Percentiles rank a stretch among this genome's conserved stretches.
Evolutionary conservation across 2,113 vertebrate species (phyloP).

Genomic region (Poecile atricapillus): DNA sequence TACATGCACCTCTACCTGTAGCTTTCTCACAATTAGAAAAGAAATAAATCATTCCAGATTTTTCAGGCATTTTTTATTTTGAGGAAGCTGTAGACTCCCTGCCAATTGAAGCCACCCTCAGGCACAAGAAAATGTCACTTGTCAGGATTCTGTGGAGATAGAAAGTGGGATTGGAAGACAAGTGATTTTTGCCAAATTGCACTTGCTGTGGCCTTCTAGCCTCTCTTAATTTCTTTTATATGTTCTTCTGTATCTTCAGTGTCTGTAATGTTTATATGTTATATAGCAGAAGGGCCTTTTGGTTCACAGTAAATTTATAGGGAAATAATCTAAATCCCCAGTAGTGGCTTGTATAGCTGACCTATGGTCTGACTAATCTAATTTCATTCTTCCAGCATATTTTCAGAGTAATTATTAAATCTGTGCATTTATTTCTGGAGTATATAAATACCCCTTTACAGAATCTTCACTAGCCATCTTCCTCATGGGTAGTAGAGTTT

Average conservation of each 20-base stretch:
- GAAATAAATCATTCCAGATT: not conserved
- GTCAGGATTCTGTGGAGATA: not conserved
- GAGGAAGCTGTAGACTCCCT: not conserved
- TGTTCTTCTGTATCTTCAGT: not conserved
- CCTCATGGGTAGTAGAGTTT: not conserved
- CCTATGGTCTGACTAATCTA: not conserved
- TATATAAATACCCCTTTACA: not conserved
- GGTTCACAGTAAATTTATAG: not conserved
- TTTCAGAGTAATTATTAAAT: not conserved
- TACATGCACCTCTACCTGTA: not conserved
- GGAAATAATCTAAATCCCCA: not conserved
- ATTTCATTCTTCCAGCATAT: not conserved
- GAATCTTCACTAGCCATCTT: not conserved
- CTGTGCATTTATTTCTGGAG: not conserved
- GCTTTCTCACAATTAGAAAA: not conserved
- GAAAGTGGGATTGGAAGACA: not conserved
- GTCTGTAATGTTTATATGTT: not conserved
- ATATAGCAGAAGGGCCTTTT: not conserved
- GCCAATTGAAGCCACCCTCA: not conserved
- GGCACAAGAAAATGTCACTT: not conserved
- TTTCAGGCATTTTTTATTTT: not conserved
- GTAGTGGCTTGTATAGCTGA: not conserved
- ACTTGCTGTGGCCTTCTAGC: not conserved
- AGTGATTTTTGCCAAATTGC: not conserved
- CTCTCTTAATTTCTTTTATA: not conserved